phyloP scores from a whole-genome alignment of 53 echinoderm and acorn worm genomes.

The Echinometra lucunter region DNA sequence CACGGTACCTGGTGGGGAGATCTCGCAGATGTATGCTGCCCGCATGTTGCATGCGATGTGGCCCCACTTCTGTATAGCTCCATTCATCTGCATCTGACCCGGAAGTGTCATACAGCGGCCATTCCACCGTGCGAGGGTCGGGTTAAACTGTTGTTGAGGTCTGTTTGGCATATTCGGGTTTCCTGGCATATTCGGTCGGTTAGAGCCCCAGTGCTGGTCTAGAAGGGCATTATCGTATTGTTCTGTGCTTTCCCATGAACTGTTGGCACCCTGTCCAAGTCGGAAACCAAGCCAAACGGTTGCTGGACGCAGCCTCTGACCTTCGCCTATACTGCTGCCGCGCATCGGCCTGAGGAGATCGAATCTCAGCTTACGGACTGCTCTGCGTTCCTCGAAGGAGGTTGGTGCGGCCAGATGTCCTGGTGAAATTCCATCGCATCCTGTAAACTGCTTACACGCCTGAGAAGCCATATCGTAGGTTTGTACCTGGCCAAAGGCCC shows the following conservation, averaged over 20 bases:
- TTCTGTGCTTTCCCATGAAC: constrained; percentile 54
- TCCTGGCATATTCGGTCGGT: background rate
- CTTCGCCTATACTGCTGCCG: constrained; percentile 44
- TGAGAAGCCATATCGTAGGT: constrained; percentile 54
- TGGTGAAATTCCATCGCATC: constrained; percentile 57
- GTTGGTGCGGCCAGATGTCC: constrained; percentile 52
- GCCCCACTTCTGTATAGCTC: constrained; percentile 48
- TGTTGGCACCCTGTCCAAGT: constrained; percentile 52
- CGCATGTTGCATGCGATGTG: constrained; percentile 47
- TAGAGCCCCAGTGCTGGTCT: constrained; percentile 48
- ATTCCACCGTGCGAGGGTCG: constrained; percentile 48
- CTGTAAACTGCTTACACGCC: constrained; percentile 1
- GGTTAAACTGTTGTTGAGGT: constrained; percentile 22
- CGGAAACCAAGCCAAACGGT: constrained; percentile 54
- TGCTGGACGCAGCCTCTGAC: constrained; percentile 46
- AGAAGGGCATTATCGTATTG: background rate
- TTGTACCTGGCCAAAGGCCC: constrained; percentile 39
- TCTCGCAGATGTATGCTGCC: constrained; percentile 53
- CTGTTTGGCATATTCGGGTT: too few species aligned
- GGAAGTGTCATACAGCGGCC: constrained; percentile 59
- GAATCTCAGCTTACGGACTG: constrained; percentile 43
- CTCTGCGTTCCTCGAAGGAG: constrained; percentile 55
- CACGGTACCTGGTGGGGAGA: constrained; percentile 46
- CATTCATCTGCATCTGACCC: constrained; percentile 59
- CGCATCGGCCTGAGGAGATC: constrained; percentile 24